Evolutionary conservation across 2,888 invertebrate genomes (phyloP), one percentile per base, ranked within the genome.

Genomic region (Monopis laevigella): DNA sequence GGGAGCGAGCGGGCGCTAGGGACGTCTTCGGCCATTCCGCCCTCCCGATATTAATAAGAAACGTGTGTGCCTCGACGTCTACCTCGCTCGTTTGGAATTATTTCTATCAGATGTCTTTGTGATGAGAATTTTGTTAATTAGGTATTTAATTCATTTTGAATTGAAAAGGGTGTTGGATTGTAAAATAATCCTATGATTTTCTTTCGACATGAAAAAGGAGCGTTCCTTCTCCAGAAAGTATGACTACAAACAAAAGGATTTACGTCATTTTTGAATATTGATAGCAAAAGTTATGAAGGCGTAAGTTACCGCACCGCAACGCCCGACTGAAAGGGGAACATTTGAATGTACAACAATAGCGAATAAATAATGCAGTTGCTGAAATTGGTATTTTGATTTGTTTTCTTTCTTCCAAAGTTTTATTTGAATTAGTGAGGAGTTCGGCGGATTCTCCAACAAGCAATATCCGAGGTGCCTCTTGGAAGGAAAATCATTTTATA

Each of bases 321-420:
- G 64, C 59, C 60, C 54, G 62, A 68, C 68, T 68, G 66, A 74
- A 72, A 62, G 72, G 74, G 74, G 78, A 60, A 61, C 59, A 58
- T 42, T 52, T 59, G 65, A 59, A 66, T 64, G 63, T 66, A 59
- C 65, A 64, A 72, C 71, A 71, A 72, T 73, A 74, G 69, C 72
- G 62, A 70, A 80, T 80, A 80, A 78, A 80, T 80, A 78, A 80
- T 77, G 73, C 77, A 78, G 58, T 64, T 62, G 61, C 51, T 61
- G 62, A 71, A 74, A 80, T 80, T 75, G 78, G 65, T 66, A 71
- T 77, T 77, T 73, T 77, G 78, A 78, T 80, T 80, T 80, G 73
- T 80, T 78, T 77, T 68, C 73, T 78, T 77, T 68, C 73, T 69
- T 66, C 50, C 52, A 71, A 80, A 80, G 63, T 78, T 80, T 74